These are phyloP conservation scores for Nettapus auritus DNA, from an alignment of 2,113 vertebrate genomes.

Conservation along the genomic window DNA sequence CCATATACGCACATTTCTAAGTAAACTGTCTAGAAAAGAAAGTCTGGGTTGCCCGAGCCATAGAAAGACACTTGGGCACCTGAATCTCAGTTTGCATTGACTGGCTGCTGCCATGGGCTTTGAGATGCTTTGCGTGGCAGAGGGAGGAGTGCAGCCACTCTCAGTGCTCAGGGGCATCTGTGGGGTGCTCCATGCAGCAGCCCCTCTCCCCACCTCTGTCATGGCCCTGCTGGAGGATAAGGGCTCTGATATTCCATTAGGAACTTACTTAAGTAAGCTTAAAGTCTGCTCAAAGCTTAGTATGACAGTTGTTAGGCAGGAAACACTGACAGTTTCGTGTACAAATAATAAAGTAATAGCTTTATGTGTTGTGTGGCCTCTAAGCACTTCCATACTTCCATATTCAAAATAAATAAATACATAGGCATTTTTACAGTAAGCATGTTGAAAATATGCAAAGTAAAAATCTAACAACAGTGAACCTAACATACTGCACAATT, in stretches of 20 bases:
- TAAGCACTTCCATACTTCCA: background rate
- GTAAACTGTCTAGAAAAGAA: background rate
- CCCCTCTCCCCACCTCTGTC: background rate
- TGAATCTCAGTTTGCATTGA: background rate
- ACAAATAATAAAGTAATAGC: background rate
- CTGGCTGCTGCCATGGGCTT: background rate
- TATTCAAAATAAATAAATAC: slow-evolving; percentile 26
- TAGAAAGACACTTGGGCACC: background rate
- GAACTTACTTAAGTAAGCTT: background rate
- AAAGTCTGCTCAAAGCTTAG: background rate
- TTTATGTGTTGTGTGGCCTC: background rate
- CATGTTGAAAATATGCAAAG: background rate
- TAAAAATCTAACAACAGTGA: background rate
- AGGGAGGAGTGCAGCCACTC: background rate
- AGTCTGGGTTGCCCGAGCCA: background rate
- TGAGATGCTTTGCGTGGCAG: background rate
- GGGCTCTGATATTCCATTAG: background rate
- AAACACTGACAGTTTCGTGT: background rate
- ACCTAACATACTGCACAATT: background rate
- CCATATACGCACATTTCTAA: background rate
- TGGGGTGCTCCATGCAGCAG: accelerated
- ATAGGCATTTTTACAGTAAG: background rate
- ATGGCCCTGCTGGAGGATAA: accelerated
- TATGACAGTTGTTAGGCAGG: background rate
- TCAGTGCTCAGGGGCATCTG: background rate